These are phyloP conservation scores for Epinotia brunnichana DNA, from an alignment of 2,888 invertebrate species.

Conservation along the genomic window DNA sequence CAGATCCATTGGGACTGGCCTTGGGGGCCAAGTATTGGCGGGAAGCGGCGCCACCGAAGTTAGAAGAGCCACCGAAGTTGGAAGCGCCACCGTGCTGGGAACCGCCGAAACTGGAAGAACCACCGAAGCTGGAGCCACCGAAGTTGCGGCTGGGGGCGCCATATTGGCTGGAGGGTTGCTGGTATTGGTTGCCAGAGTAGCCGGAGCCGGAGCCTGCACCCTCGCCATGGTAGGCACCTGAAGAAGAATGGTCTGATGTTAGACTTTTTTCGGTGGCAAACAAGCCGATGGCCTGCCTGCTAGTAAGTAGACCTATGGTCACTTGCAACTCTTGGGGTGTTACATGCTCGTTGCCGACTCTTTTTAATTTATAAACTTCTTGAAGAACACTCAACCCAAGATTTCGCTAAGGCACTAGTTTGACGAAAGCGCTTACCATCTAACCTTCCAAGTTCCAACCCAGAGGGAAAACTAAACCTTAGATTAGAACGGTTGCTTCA, in stretches of 20 bases:
- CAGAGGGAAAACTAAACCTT: too few relatives aligned
- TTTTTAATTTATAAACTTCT: too few relatives aligned
- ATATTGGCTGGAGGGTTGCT: constrained; percentile 50
- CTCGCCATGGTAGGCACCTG: constrained; percentile 78
- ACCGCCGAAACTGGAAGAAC: constrained; percentile 51
- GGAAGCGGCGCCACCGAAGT: constrained; percentile 60
- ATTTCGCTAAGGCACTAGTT: too few relatives aligned
- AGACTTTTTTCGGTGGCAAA: not conserved
- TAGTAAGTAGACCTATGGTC: too few relatives aligned
- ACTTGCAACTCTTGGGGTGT: too few relatives aligned
- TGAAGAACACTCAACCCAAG: too few relatives aligned
- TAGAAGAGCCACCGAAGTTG: constrained; percentile 51
- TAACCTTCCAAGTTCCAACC: too few relatives aligned
- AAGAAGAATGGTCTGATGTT: constrained; percentile 42
- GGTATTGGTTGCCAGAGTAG: constrained; percentile 44
- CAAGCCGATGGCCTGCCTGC: too few relatives aligned
- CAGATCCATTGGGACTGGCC: constrained; percentile 69
- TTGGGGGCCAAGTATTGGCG: constrained; percentile 77
- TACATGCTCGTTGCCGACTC: too few relatives aligned
- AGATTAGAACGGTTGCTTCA: too few relatives aligned
- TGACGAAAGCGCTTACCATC: too few relatives aligned
- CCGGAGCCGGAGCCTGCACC: constrained; percentile 60
- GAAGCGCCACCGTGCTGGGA: constrained; percentile 54
- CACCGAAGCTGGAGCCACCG: constrained; percentile 51
- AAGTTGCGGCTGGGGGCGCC: constrained; percentile 52